Base-by-base conservation (phyloP, 2,888 invertebrate genomes). In the Gisinianus flammeolus region DNA sequence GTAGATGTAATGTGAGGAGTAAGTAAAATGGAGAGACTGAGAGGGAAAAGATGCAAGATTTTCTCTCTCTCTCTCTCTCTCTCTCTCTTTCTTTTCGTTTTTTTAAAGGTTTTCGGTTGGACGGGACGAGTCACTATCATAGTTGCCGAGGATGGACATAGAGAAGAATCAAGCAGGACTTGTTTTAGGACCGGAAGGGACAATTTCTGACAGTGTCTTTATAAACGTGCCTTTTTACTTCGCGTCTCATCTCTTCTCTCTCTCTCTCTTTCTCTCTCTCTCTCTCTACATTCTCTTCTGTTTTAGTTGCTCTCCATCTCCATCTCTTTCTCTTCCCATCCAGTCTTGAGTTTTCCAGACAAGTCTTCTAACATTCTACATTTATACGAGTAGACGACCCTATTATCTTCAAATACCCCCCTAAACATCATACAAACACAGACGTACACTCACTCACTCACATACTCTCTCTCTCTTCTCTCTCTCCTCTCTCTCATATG, bases 101-200 rank as follows among this genome's bases (percentile, higher is more conserved):
- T 8, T 44, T 44, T 8, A 16, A 16, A 64, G 62, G 19, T 28
- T 26, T 2, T 2, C 10, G 24, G 52, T 26, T 66, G 66, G 58
- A 44, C 33, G 75, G 33, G 75, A 75, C 52, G 67, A 69, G 70
- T 30, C 22, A 44, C 33, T 22, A 26, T 44, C 56, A 52, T 72
- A 64, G 58, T 44, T 19, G n/a, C 8, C 28, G 16, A 28, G 12
- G 79, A 79, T 77, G 80, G 81, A 80, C 81, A 79, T 58, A 62
- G 76, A 76, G 74, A 76, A 75, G 75, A 76, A 79, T 81, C 77
- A 77, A 52, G 79, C 69, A 75, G 67, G 81, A 81, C 81, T 79
- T 81, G 81, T 80, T 81, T 81, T 81, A 81, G 75, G 77, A 77
- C 80, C 79, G 79, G 81, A 81, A 81, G 76, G 77, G 76, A 80